Evolutionary conservation across 1,140 invertebrate genomes (phyloP).

Genomic region (Tetragnatha versicolor): DNA sequence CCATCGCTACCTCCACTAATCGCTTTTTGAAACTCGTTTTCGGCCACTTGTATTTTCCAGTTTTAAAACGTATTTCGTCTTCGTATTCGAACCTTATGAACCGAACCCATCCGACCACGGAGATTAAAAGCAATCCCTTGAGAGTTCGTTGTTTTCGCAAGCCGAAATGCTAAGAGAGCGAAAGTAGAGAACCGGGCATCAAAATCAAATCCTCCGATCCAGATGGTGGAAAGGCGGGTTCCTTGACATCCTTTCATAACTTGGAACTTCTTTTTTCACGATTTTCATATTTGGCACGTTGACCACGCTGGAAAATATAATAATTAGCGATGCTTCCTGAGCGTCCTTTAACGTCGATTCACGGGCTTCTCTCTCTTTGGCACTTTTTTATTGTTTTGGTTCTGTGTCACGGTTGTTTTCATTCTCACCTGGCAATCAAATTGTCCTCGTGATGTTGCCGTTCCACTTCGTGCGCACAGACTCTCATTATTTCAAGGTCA

Average conservation of each 20-base stretch:
- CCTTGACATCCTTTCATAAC: conserved; percentile 43
- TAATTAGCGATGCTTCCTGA: conserved; percentile 38
- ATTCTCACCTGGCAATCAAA: conserved; percentile 32
- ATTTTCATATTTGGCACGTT: conserved; percentile 48
- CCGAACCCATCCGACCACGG: too few species aligned
- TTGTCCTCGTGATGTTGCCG: conserved; percentile 39
- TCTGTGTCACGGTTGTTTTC: conserved; percentile 37
- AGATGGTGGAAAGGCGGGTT: conserved; percentile 28
- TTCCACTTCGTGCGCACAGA: conserved; percentile 39
- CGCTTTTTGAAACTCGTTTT: too few species aligned
- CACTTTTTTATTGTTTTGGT: conserved; percentile 11
- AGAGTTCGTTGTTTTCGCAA: too few species aligned
- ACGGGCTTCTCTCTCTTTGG: background rate
- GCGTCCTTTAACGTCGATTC: background rate
- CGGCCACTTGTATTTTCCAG: too few species aligned
- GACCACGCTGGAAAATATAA: conserved; percentile 31
- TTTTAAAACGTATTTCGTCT: too few species aligned
- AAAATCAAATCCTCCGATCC: too few species aligned
- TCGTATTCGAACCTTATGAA: too few species aligned
- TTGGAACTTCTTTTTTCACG: background rate
- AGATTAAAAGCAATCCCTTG: too few species aligned
- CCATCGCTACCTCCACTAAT: too few species aligned
- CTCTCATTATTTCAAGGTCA: conserved; percentile 36
- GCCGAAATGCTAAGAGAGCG: too few species aligned
- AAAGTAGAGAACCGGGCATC: too few species aligned